Evolutionary conservation across 2,888 invertebrate species (phyloP), one percentile per base, ranked within the genome.

Genomic region (Helicoverpa assulta): DNA sequence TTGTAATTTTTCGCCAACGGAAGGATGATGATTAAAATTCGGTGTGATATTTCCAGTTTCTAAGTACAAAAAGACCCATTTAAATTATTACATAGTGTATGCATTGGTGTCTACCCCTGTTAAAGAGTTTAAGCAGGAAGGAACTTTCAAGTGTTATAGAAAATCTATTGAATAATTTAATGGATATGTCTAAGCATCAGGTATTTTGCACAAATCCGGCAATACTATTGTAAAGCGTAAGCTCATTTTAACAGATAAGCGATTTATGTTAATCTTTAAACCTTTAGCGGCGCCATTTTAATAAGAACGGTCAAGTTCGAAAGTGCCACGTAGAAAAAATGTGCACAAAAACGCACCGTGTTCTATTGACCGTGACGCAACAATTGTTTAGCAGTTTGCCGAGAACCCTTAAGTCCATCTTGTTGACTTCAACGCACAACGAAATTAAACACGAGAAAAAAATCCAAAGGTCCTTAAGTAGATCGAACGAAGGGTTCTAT

Each of bases 351-450:
- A 91, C 89, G 65, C 76, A 86, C 89, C 92, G 85, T 89, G 88
- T 78, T 91, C 92, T 94, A 94, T 95, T 95, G 94, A 94, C 94
- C 94, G 89, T 95, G 94, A 95, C 93, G 95, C 92, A 95, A 95
- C 92, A 89, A 95, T 94, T 95, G 95, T 95, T 95, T 94, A 93
- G 92, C 91, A 93, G 93, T 94, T 94, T 93, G 91, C 90, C 89
- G 90, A 91, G 91, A 90, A 89, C 91, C 90, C 93, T 91, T 90
- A 86, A 93, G 92, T 92, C 93, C 92, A 91, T 91, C 94, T 95
- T 93, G 94, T 95, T 95, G 95, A 95, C 95, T 94, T 88, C 93
- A 84, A 89, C 88, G 89, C 88, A 87, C 86, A 87, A 88, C 86
- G 87, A 94, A 93, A 92, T 91, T 90, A 89, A 91, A 91, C 90